These are phyloP conservation scores for Rhagonycha fulva DNA, from an alignment of 2,888 invertebrate species.

Conservation along the genomic window DNA sequence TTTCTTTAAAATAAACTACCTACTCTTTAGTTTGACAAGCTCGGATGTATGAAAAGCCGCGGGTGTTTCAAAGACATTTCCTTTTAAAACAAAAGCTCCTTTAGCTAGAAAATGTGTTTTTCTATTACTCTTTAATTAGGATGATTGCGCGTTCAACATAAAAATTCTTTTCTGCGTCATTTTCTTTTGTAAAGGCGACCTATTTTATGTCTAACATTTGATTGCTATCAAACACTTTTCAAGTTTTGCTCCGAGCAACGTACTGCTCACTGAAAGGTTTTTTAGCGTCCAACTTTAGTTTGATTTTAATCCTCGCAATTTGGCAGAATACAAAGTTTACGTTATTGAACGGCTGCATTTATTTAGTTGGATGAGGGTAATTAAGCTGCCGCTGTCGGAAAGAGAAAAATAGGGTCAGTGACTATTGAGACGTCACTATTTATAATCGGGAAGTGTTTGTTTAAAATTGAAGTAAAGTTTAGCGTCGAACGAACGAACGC, in stretches of 20 bases:
- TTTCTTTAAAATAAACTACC: constrained; percentile 22
- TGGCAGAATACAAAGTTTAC: background rate
- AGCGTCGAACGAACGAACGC: background rate
- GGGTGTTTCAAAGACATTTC: constrained; percentile 14
- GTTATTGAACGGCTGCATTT: background rate
- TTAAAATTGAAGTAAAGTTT: background rate
- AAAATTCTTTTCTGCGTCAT: background rate
- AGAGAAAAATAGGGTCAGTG: background rate
- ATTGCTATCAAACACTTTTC: background rate
- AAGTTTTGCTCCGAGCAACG: background rate
- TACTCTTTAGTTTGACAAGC: constrained; percentile 8
- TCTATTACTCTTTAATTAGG: constrained; percentile 1
- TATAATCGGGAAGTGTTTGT: background rate
- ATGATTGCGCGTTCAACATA: background rate
- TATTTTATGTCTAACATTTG: background rate
- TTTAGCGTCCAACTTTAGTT: background rate
- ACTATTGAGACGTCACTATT: background rate
- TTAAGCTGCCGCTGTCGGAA: background rate
- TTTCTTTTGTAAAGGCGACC: background rate
- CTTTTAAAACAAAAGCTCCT: constrained; percentile 17
- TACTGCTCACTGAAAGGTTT: background rate
- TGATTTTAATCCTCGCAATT: background rate
- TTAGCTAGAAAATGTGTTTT: background rate
- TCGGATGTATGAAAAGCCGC: constrained; percentile 16
- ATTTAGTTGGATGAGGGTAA: background rate